phyloP scores from a whole-genome alignment of 2,888 invertebrate species.

The Tiliacea citrago region DNA sequence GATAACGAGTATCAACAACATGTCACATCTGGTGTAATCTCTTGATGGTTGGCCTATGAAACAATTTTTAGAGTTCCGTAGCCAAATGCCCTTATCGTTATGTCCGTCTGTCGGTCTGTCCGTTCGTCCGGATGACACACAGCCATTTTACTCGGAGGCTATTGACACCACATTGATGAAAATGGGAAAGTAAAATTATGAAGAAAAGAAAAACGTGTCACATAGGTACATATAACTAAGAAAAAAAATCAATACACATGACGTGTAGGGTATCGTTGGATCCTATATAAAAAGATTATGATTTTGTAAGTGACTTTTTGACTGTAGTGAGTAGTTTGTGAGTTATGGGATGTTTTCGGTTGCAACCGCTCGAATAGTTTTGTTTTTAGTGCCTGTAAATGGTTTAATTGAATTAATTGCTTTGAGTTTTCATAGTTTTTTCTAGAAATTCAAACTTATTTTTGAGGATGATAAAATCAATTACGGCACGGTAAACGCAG shows the following conservation, averaged over 20 bases:
- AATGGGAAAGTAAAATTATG: neutral
- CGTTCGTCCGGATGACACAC: too few species aligned
- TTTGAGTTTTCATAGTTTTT: too few species aligned
- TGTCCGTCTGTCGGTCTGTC: too few species aligned
- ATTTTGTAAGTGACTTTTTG: too few species aligned
- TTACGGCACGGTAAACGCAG: too few species aligned
- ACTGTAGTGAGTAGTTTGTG: too few species aligned
- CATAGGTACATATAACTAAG: neutral
- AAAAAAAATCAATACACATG: too few species aligned
- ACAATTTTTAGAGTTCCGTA: neutral
- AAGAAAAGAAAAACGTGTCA: neutral
- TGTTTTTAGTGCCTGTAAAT: too few species aligned
- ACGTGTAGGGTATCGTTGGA: too few species aligned
- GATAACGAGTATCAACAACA: conserved; percentile 35
- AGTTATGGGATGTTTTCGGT: neutral
- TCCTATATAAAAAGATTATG: too few species aligned
- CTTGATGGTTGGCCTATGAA: neutral
- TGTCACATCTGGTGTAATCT: conserved; percentile 7
- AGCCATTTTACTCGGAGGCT: neutral
- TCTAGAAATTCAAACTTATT: neutral
- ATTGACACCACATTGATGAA: neutral
- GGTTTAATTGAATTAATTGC: too few species aligned
- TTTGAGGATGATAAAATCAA: neutral
- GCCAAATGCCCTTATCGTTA: neutral
- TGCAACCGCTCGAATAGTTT: neutral